Base-by-base conservation (phyloP, 2,797 vertebrate genomes). In the Pseudopleuronectes americanus region DNA sequence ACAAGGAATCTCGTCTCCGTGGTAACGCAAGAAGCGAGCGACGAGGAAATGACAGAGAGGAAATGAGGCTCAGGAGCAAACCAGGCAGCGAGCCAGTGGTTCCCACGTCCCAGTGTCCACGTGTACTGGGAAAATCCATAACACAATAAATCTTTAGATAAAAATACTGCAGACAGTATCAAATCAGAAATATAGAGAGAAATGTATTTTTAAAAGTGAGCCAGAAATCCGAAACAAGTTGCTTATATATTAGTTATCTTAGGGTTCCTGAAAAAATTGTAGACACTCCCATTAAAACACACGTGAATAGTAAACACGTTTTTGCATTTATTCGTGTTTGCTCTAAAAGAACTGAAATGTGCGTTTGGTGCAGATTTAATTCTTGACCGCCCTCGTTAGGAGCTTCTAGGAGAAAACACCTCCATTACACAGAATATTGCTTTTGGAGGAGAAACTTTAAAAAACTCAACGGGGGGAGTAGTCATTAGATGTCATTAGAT, bases 1-100 rank as follows among this genome's bases (percentile, higher is more conserved):
- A 88, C 89, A 17, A 71, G 75, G 48, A 79, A 72, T 81, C 52
- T 71, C 48, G 64, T 80, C n/a, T 1, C 84, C 77, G 89, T 86
- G 86, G 89, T 64, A 86, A 92, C 84, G 23, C 45, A 61, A 57
- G 63, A 77, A 74, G 64, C 10, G 2, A 57, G 62, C 21, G 28
- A 79, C 71, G 53, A 74, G 74, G 66, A 83, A 86, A 73, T 86
- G 78, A 86, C 73, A 80, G 64, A 59, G 61, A 76, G 60, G 67
- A 89, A 84, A 72, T 33, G 41, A 67, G 65, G 75, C 70, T 68
- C 33, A 31, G 54, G 61, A 63, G 49, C 22, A 41, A 53, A 63
- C 31, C 43, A 33, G 51, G 51, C 22, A 21, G 26, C 52, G 14
- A 58, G 54, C 24, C 17, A 62, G n/a, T 10, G 16, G 19, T 51